These are phyloP conservation scores for Vandiemenella viatica DNA, from an alignment of 2,888 invertebrate species.

Conservation along the genomic window DNA sequence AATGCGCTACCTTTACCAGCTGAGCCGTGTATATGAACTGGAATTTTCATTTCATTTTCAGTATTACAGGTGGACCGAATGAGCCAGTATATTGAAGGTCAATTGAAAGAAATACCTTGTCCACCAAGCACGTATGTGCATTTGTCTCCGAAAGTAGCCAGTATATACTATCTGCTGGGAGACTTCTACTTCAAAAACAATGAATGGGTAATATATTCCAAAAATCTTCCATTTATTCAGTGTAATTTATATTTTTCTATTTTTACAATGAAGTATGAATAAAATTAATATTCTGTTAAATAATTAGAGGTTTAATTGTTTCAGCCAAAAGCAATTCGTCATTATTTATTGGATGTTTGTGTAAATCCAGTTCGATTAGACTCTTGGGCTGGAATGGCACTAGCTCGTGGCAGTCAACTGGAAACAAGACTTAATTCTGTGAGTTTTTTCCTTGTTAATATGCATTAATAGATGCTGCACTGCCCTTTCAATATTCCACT, in stretches of 20 bases:
- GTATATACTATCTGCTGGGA: constrained; percentile 78
- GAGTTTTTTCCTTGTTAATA: constrained; percentile 28
- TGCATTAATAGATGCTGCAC: no score
- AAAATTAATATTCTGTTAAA: no score
- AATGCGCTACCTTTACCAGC: no score
- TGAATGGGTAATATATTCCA: constrained; percentile 42
- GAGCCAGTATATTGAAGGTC: constrained; percentile 50
- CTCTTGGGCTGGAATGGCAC: constrained; percentile 84
- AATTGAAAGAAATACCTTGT: constrained; percentile 36
- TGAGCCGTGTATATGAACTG: no score
- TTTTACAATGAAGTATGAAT: no score
- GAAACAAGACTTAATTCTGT: constrained; percentile 66
- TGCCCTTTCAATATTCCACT: no score
- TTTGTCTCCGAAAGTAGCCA: constrained; percentile 45
- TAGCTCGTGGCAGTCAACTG: constrained; percentile 60
- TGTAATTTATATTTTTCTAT: background rate
- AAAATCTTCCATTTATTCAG: no score
- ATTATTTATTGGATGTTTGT: constrained; percentile 69
- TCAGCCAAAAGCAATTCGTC: constrained; percentile 52
- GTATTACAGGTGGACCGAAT: constrained; percentile 41
- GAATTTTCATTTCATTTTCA: no score
- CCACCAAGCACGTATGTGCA: background rate
- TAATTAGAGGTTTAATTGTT: no score
- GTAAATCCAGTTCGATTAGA: constrained; percentile 66
- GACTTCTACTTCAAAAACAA: constrained; percentile 86